phyloP scores from a whole-genome alignment of 2,113 vertebrate species.

The Mastomys coucha region DNA sequence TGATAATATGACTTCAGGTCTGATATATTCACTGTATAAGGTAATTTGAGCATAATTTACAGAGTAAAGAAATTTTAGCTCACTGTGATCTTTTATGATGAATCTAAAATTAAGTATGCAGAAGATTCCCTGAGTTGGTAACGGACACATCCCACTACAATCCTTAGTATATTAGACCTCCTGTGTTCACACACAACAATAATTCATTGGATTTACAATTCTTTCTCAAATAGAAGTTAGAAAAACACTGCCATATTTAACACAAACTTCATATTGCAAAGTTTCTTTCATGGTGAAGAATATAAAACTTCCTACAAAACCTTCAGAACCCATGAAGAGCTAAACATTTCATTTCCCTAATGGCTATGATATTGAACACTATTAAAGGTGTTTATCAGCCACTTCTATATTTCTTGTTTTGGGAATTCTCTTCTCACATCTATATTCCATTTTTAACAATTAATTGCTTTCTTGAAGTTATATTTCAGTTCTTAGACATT shows the following conservation, averaged over 20 bases:
- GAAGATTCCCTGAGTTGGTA: background rate
- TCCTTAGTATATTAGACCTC: background rate
- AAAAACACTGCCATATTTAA: slow-evolving; percentile 1
- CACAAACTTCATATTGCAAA: background rate
- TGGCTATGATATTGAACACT: background rate
- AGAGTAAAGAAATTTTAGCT: slow-evolving; percentile 3
- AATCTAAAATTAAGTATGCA: background rate
- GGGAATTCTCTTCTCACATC: background rate
- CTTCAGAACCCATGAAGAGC: background rate
- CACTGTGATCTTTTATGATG: background rate
- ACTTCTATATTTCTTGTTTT: background rate
- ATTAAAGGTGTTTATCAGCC: background rate
- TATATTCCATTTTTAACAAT: too few relatives aligned
- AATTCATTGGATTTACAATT: background rate
- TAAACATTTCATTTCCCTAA: background rate
- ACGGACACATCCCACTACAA: too few relatives aligned
- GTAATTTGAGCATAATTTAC: background rate
- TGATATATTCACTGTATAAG: slow-evolving; percentile 14
- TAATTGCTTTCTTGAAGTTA: background rate
- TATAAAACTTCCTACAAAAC: slow-evolving; percentile 15
- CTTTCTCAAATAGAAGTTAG: background rate
- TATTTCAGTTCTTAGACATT: background rate
- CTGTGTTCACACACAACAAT: background rate
- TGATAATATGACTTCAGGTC: background rate
- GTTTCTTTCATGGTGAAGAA: background rate